phyloP scores from a whole-genome alignment of 2,113 vertebrate genomes.

The Lota lota region DNA sequence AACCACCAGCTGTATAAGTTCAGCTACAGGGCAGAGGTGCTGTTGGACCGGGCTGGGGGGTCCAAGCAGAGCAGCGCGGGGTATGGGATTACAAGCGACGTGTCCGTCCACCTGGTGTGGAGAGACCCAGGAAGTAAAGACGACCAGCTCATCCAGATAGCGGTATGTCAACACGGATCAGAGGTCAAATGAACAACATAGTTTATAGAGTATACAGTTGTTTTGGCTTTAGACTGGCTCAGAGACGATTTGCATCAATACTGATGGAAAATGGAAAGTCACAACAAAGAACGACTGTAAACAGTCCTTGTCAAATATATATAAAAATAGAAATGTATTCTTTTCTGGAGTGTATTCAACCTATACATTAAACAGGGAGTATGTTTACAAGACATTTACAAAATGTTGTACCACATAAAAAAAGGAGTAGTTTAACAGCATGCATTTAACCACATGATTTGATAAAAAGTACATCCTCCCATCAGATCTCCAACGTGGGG shows the following conservation, averaged over 20 bases:
- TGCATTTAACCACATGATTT: background rate
- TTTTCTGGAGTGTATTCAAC: no score
- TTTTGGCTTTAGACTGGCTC: no score
- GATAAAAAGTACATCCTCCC: background rate
- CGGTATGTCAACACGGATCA: slow-evolving; percentile 61
- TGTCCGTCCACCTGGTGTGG: slow-evolving; percentile 85
- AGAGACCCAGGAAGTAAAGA: slow-evolving; percentile 86
- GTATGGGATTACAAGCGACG: slow-evolving; percentile 80
- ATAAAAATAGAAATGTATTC: no score
- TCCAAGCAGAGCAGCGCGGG: slow-evolving; percentile 75
- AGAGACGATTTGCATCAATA: no score
- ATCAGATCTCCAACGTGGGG: slow-evolving; percentile 83
- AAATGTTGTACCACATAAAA: no score
- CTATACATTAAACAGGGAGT: no score
- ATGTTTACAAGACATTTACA: no score
- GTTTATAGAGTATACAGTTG: no score
- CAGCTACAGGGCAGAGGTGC: slow-evolving; percentile 83
- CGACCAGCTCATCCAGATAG: slow-evolving; percentile 84
- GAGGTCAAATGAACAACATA: no score
- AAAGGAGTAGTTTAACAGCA: background rate
- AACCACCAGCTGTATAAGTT: slow-evolving; percentile 90
- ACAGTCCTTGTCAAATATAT: no score
- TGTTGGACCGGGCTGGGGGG: slow-evolving; percentile 75
- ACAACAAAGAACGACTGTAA: no score
- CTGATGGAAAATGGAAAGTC: no score